Base-by-base conservation (phyloP, 2,797 vertebrate species). In the Argyrosomus regius region DNA sequence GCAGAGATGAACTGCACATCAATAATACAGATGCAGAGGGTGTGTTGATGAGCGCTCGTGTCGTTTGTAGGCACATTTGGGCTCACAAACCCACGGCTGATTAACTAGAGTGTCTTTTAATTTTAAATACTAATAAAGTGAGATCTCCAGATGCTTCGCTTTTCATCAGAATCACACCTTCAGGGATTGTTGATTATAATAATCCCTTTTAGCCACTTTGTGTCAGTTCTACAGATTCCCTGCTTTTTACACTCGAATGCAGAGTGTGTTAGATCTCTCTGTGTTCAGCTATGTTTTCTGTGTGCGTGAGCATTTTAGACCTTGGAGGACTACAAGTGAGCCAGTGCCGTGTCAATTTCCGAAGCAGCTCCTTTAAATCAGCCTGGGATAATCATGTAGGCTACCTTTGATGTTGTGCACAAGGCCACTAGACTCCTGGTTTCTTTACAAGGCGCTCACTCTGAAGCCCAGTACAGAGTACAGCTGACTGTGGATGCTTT, bases 1-100 rank as follows among this genome's bases (percentile, higher is more conserved):
- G 41, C n/a, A 52, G 72, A 0, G 2, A 59, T 52, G 59, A 80
- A 45, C 57, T 81, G 64, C 71, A 46, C 52, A 86, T 88, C 52
- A 91, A 86, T 91, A 81, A 89, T 75, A 77, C 11, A 82, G 63
- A 75, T 35, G 22, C n/a, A 45, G 13, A 74, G 56, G 13, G 49
- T 53, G 68, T 52, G 16, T 74, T 75, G 64, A 83, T 77, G 54
- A 50, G 48, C 18, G n/a, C 45, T 24, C 6, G 26, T 72, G 63
- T 80, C 49, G 26, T 72, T 68, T 71, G 64, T 16, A 16, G 54
- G 54, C 69, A 76, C 6, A 17, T 68, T 63, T 67, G 53, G 28
- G 13, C 60, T 81, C 75, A 73, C 35, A 59, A 65, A 72, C 11
- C 35, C 48, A 2, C 28, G 1, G 1, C 57, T 70, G 72, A 46